A percentile compares a stretch with the other conserved stretches of the same genome.
phyloP scores from a whole-genome alignment of 2,797 vertebrate genomes.

The Enteromius anoplus region DNA sequence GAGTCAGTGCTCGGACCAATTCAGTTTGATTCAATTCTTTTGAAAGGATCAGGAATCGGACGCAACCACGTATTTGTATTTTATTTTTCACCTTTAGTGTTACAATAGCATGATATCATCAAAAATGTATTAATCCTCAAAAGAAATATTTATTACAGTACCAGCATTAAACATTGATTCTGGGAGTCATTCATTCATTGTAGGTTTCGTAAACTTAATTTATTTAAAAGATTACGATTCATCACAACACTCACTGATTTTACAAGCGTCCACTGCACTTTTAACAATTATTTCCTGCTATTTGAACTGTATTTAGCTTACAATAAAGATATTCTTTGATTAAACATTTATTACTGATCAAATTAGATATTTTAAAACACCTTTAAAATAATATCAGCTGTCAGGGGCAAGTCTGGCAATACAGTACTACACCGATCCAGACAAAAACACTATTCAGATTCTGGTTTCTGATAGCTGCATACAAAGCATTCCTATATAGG shows the following conservation, averaged over 20 bases:
- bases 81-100: neutral
- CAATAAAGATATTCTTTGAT: neutral
- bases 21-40: too few species aligned
- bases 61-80: neutral
- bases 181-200: neutral
- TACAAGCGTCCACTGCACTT: neutral
- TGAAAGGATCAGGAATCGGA: neutral
- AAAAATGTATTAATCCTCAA: neutral
- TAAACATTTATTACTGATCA: neutral
- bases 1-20: neutral
- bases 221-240: neutral
- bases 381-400: neutral
- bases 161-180: neutral
- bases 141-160: neutral
- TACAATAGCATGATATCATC: neutral
- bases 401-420: neutral
- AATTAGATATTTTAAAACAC: neutral
- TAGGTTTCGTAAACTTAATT: neutral
- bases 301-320: neutral
- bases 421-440: neutral
- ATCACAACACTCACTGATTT: neutral
- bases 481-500: constrained; percentile 14
- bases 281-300: neutral
- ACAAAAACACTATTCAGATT: neutral
- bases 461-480: neutral